Evolutionary conservation across 1,140 invertebrate species (phyloP).

Genomic region (Cryptotermes secundus): DNA sequence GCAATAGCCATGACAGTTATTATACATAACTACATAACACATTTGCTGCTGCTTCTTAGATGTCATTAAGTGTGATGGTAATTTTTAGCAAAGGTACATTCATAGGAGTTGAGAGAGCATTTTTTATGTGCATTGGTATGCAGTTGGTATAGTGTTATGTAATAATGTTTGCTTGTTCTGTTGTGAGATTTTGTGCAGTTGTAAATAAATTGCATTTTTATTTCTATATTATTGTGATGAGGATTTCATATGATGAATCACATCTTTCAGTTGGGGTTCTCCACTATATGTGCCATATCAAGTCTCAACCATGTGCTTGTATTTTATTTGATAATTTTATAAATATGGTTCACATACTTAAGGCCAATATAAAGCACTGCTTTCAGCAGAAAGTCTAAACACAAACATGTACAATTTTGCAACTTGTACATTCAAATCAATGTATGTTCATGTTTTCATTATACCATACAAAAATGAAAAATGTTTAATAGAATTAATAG

Average conservation of each 20-base stretch:
- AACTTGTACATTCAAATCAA: too few species aligned
- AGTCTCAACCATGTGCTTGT: too few species aligned
- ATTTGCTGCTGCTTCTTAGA: constrained; percentile 5
- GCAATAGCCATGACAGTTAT: constrained; percentile 14
- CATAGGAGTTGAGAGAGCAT: not conserved
- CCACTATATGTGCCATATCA: too few species aligned
- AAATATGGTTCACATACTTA: too few species aligned
- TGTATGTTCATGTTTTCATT: too few species aligned
- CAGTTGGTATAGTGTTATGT: not conserved
- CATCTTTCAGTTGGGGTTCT: not conserved
- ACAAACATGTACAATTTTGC: too few species aligned
- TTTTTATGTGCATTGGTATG: not conserved
- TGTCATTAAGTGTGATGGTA: constrained; percentile 19
- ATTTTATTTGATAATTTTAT: too few species aligned
- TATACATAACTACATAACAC: constrained; percentile 1
- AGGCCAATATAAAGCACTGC: too few species aligned
- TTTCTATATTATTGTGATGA: not conserved
- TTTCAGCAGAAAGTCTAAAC: too few species aligned
- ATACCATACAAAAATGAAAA: too few species aligned
- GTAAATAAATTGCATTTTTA: constrained; percentile 11
- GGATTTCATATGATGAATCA: not conserved
- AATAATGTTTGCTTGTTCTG: constrained; percentile 12
- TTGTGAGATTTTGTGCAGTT: constrained; percentile 19
- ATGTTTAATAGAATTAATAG: too few species aligned
- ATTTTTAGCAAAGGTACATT: constrained; percentile 12